A percentile compares a stretch with the other conserved stretches of the same genome.
Conservation (phyloP, 2,888 invertebrate genomes). For the Melinaea marsaeus region DNA sequence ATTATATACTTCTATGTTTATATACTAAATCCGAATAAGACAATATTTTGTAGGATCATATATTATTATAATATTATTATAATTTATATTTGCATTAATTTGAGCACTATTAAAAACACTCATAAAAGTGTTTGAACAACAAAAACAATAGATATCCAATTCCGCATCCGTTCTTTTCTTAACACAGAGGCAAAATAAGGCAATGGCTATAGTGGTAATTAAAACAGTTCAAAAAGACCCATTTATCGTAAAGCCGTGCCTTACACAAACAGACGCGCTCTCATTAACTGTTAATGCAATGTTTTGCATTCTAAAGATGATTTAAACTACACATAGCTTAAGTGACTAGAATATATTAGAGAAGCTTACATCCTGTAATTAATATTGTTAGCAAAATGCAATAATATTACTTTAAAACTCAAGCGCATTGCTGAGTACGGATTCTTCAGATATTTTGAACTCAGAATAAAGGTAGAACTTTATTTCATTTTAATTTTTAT, state of each 20-base stretch:
- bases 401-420: conserved; percentile 2
- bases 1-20: background rate
- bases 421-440: background rate
- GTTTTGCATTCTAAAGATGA: conserved; percentile 33
- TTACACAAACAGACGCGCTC: conserved; percentile 23
- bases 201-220: conserved; percentile 52
- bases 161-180: conserved; percentile 20
- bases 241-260: conserved; percentile 28
- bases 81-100: no score
- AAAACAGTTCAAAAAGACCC: conserved; percentile 46
- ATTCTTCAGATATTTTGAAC: no score
- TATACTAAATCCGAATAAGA: no score
- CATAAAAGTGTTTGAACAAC: background rate
- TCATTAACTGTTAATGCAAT: conserved; percentile 42
- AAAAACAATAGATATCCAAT: background rate
- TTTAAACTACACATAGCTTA: conserved; percentile 8
- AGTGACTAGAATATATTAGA: conserved; percentile 4
- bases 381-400: conserved; percentile 3
- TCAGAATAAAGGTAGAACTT: no score
- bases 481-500: no score
- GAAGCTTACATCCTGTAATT: conserved; percentile 4
- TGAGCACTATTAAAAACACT: no score
- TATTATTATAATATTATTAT: no score
- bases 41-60: no score
- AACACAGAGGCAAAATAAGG: conserved; percentile 36